Conservation (phyloP, 30 jellyfish, hydroid and myxozoan species). For the Turritopsis dohrnii region DNA sequence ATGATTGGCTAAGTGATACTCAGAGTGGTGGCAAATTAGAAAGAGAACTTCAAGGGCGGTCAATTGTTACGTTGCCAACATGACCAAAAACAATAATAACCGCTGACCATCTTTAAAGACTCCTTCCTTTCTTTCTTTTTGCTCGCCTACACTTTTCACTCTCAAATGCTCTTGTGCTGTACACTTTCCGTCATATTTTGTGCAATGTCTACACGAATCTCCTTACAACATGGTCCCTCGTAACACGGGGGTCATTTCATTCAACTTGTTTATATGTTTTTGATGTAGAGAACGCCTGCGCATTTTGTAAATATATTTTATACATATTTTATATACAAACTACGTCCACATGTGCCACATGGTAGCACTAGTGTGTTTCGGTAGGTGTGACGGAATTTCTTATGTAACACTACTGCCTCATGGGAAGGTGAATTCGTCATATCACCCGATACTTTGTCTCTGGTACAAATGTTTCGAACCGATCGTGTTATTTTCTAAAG, state of each 20-base stretch:
- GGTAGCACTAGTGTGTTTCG: background rate
- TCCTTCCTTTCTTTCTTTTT: background rate
- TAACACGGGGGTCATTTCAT: background rate
- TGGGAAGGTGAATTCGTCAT: background rate
- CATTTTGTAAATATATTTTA: background rate
- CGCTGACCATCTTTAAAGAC: background rate
- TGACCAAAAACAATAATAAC: background rate
- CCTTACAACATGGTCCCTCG: too few species aligned
- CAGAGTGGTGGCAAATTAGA: slow-evolving; percentile 92
- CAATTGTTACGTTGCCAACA: slow-evolving; percentile 22
- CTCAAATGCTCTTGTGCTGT: background rate
- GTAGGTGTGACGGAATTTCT: background rate
- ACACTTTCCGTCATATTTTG: background rate
- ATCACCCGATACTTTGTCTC: background rate
- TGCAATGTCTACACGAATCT: background rate
- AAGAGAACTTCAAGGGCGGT: slow-evolving; percentile 45
- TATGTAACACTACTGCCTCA: background rate
- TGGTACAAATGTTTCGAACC: too few species aligned
- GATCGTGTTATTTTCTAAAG: too few species aligned
- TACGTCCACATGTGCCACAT: background rate
- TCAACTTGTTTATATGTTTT: background rate
- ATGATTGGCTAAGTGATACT: slow-evolving; percentile 94
- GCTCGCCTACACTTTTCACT: background rate
- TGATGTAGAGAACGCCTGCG: background rate
- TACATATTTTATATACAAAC: background rate